These are phyloP conservation scores for Spatula versicolor DNA, from an alignment of 2,797 vertebrate species.

Conservation along the genomic window DNA sequence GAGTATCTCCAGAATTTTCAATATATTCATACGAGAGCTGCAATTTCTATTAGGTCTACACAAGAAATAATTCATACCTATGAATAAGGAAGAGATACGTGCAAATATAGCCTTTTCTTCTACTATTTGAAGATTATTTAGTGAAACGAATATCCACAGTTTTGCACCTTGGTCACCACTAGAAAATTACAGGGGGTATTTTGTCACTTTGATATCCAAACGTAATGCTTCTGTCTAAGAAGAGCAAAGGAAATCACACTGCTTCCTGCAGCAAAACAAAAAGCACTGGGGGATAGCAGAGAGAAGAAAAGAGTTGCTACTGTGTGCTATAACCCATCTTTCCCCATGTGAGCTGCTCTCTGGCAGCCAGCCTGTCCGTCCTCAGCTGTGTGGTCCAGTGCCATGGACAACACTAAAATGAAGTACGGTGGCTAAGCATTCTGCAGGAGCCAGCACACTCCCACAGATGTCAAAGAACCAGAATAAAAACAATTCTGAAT, in stretches of 20 bases:
- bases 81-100: neutral
- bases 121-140: neutral
- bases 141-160: neutral
- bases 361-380: neutral
- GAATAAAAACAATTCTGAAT: neutral
- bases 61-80: neutral
- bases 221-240: neutral
- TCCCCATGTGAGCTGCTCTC: neutral
- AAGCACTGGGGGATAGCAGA: neutral
- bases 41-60: neutral
- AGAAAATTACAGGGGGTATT: neutral
- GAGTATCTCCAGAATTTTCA: neutral
- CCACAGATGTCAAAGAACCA: rapidly evolving
- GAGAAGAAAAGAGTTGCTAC: neutral
- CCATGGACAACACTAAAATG: rapidly evolving
- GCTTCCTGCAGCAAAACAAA: neutral
- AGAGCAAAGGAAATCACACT: neutral
- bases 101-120: neutral
- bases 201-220: neutral
- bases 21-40: neutral
- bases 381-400: rapidly evolving
- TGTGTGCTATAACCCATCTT: neutral
- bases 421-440: neutral
- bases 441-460: rapidly evolving
- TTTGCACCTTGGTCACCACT: neutral